A percentile compares a stretch with the other conserved stretches of the same genome.
Conservation (phyloP, 2,888 invertebrate species). For the Platycheirus albimanus region DNA sequence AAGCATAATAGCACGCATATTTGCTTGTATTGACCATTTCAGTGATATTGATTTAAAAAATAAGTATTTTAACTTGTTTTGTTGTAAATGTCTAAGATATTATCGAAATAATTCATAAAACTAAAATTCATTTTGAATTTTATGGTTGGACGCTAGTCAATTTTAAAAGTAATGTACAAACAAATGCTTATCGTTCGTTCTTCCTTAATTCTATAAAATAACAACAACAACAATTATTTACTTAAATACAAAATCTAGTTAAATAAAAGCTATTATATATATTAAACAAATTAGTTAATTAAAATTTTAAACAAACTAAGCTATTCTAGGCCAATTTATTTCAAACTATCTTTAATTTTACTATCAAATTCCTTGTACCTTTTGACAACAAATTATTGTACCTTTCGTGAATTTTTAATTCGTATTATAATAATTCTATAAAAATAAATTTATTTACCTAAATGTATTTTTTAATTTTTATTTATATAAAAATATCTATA, state of each 20-base stretch:
- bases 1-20: constrained; percentile 1
- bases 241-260: constrained; percentile 11
- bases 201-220: constrained; percentile 22
- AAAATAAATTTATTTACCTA: not conserved
- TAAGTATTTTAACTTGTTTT: constrained; percentile 18
- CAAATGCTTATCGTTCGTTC: constrained; percentile 47
- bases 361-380: constrained; percentile 27
- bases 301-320: constrained; percentile 11
- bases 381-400: not conserved
- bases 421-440: not conserved
- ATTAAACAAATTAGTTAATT: constrained; percentile 17
- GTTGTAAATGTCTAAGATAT: constrained; percentile 13
- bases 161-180: constrained; percentile 26
- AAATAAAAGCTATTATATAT: constrained; percentile 28
- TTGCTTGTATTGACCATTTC: constrained; percentile 26
- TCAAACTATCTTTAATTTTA: constrained; percentile 48
- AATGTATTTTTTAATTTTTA: constrained; percentile 19
- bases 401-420: constrained; percentile 6
- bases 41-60: constrained; percentile 30
- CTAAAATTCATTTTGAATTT: constrained; percentile 24
- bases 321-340: constrained; percentile 39
- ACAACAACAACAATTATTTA: constrained; percentile 35
- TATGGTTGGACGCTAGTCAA: constrained; percentile 23
- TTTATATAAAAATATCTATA: not conserved
- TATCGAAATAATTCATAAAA: not conserved